Evolutionary conservation across 2,888 invertebrate genomes (phyloP).

Genomic region (Euclidia mi): DNA sequence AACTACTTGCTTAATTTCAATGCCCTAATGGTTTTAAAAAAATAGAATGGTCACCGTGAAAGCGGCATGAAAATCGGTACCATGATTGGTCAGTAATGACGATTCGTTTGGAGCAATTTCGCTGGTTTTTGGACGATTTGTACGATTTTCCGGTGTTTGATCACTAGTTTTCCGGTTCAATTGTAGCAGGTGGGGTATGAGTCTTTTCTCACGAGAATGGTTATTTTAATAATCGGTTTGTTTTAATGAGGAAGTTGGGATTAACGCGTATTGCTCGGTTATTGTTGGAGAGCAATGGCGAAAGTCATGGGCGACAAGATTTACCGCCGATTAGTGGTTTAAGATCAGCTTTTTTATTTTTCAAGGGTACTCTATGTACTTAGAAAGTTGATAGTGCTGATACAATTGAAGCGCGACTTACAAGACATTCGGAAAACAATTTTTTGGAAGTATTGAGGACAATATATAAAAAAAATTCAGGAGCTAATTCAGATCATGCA

Average conservation of each 20-base stretch:
- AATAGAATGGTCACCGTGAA: slow-evolving; percentile 77
- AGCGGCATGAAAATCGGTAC: slow-evolving; percentile 76
- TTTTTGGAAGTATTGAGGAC: too few species aligned
- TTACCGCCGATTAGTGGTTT: neutral
- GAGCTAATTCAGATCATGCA: too few species aligned
- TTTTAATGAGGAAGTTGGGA: slow-evolving; percentile 77
- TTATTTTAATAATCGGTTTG: slow-evolving; percentile 69
- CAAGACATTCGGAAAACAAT: too few species aligned
- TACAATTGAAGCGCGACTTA: too few species aligned
- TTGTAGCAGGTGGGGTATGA: slow-evolving; percentile 80
- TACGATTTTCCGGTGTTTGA: slow-evolving; percentile 88
- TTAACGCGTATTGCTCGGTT: slow-evolving; percentile 65
- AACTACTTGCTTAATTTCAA: slow-evolving; percentile 78
- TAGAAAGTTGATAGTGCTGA: too few species aligned
- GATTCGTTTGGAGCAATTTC: slow-evolving; percentile 83
- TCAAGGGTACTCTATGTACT: too few species aligned
- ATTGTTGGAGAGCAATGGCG: slow-evolving; percentile 51
- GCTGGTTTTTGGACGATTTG: slow-evolving; percentile 86
- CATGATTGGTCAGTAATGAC: slow-evolving; percentile 75
- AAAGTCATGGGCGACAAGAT: slow-evolving; percentile 44
- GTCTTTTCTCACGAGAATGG: slow-evolving; percentile 85
- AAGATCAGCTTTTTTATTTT: too few species aligned
- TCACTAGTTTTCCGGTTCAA: slow-evolving; percentile 83
- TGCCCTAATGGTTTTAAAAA: slow-evolving; percentile 82
- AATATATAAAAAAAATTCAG: too few species aligned